Conservation (phyloP, 2,113 vertebrate genomes). For the Rhizomys pruinosus region DNA sequence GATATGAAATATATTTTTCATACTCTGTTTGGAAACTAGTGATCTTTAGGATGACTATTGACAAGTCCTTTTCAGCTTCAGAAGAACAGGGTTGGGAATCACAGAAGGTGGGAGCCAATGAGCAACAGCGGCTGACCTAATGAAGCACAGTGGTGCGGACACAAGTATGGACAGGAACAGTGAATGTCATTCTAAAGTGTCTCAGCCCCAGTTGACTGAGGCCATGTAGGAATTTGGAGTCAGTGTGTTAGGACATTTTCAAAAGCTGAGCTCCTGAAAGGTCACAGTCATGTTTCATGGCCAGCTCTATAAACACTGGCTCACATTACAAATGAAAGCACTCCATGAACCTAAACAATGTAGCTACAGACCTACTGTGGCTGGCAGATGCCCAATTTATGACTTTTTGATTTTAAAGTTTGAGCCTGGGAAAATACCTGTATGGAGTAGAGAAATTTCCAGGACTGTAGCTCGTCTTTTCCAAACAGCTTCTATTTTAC, state of each 20-base stretch:
- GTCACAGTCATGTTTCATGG: background rate
- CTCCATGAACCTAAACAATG: background rate
- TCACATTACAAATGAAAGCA: background rate
- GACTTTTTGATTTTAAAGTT: constrained; percentile 37
- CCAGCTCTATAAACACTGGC: background rate
- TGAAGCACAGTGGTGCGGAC: background rate
- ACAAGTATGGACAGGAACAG: too few species aligned
- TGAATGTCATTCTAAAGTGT: background rate
- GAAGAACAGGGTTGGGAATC: background rate
- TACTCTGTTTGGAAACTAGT: background rate
- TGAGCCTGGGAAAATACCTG: background rate
- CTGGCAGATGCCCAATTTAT: background rate
- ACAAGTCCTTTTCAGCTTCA: background rate
- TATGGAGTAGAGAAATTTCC: constrained; percentile 10
- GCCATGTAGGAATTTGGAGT: background rate
- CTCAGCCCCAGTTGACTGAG: background rate
- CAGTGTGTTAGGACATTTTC: background rate
- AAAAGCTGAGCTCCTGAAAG: constrained; percentile 16
- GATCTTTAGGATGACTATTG: background rate
- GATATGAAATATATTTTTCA: background rate
- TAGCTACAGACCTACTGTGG: too few species aligned
- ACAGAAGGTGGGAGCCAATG: background rate
- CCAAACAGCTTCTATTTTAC: constrained; percentile 24
- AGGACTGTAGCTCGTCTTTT: background rate
- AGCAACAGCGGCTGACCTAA: background rate